Evolutionary conservation across 2,113 vertebrate genomes (phyloP).

Genomic region (Salvator merianae): DNA sequence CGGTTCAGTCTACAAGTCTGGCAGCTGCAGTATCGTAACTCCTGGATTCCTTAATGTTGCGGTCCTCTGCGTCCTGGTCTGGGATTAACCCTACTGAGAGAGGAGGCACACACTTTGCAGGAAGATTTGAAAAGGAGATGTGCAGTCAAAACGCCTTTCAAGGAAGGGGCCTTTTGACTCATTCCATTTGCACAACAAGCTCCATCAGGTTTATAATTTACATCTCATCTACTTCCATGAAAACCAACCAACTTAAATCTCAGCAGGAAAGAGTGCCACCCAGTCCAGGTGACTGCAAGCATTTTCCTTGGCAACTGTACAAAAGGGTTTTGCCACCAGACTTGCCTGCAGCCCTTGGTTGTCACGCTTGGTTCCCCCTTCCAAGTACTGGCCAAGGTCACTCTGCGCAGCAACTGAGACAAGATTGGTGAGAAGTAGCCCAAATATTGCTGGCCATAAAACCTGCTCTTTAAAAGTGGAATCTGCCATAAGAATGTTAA

Average conservation of each 20-base stretch:
- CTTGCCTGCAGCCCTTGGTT: too few species aligned
- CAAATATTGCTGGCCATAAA: too few species aligned
- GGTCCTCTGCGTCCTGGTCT: background rate
- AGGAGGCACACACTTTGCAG: background rate
- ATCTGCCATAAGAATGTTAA: background rate
- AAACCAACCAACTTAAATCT: background rate
- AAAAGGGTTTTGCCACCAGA: too few species aligned
- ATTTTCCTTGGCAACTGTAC: too few species aligned
- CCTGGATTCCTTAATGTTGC: background rate
- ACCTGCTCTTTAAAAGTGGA: too few species aligned
- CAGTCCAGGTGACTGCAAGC: too few species aligned
- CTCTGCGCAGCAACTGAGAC: too few species aligned
- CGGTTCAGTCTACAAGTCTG: background rate
- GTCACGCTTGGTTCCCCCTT: too few species aligned
- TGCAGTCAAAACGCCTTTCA: background rate
- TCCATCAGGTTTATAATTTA: background rate
- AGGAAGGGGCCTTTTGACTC: background rate
- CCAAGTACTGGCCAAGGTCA: too few species aligned
- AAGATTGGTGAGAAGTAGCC: too few species aligned
- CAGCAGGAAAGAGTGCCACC: too few species aligned
- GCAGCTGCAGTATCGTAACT: too few species aligned
- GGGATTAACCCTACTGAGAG: background rate
- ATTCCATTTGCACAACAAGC: background rate
- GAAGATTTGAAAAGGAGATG: background rate
- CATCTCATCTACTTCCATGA: background rate